Evolutionary conservation across 1,140 invertebrate species (phyloP).

Genomic region (Chironomus tepperi): DNA sequence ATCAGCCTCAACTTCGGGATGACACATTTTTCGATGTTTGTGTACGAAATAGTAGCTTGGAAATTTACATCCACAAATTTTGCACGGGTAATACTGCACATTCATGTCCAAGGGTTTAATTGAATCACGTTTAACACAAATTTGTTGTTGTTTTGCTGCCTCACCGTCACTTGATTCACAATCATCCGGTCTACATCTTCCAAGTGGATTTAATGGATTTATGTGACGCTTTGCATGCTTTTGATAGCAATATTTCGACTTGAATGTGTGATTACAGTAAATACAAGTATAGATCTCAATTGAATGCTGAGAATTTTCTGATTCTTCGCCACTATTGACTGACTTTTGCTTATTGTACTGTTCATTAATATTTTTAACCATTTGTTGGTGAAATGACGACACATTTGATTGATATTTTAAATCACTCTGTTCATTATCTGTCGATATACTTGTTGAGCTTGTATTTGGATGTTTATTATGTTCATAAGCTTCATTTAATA

Average conservation of each 20-base stretch:
- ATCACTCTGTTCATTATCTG: slow-evolving; percentile 28
- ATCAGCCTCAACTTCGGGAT: slow-evolving; percentile 46
- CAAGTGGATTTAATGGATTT: slow-evolving; percentile 42
- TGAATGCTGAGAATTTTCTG: slow-evolving; percentile 36
- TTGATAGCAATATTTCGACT: slow-evolving; percentile 72
- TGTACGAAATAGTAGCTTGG: slow-evolving; percentile 90
- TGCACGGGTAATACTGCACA: slow-evolving; percentile 86
- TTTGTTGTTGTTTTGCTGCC: neutral
- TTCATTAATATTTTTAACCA: slow-evolving; percentile 38
- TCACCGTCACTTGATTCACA: slow-evolving; percentile 25
- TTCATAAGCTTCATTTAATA: slow-evolving; percentile 65
- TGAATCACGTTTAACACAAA: slow-evolving; percentile 39
- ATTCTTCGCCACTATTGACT: slow-evolving; percentile 24
- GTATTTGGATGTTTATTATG: slow-evolving; percentile 31
- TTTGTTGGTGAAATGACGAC: slow-evolving; percentile 39
- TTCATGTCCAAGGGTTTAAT: slow-evolving; percentile 64
- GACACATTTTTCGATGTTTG: slow-evolving; percentile 78
- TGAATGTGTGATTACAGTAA: slow-evolving; percentile 72
- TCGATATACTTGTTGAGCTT: slow-evolving; percentile 30
- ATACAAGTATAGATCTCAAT: slow-evolving; percentile 55
- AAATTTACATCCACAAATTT: slow-evolving; percentile 84
- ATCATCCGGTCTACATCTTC: slow-evolving; percentile 29
- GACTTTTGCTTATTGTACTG: slow-evolving; percentile 27
- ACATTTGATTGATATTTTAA: slow-evolving; percentile 38
- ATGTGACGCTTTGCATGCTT: slow-evolving; percentile 67